Evolutionary conservation across 2,797 vertebrate species (phyloP), one percentile per base, ranked within the genome.

Genomic region (Poeciliopsis infans): DNA sequence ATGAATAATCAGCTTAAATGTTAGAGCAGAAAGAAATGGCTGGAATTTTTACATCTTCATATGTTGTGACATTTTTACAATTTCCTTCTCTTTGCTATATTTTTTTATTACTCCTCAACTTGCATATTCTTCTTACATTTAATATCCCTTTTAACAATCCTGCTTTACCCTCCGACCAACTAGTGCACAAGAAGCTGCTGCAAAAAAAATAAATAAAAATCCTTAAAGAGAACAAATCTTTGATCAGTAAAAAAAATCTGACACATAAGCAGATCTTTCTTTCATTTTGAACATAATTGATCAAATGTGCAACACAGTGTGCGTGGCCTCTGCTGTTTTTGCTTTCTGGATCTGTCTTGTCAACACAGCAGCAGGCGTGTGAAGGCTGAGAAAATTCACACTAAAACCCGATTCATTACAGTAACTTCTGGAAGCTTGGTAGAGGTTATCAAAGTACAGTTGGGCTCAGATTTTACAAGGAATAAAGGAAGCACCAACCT

Each of bases 221-320:
- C 36, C 49, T 53, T 75, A 74, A 57, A 82, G 77, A 41, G 66
- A 74, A 75, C 75, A 18, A 84, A 64, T 68, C 76, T 80, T 83
- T 84, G 85, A 88, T 88, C 86, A 72, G 66, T 3, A 3, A 33
- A 31, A 79, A 41, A 61, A 20, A 46, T 76, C 79, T 83, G 69
- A 70, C 74, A 53, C 75, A 83, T 74, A 81, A 66, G 80, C 51
- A 70, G 53, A 45, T 74, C 72, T 47, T 79, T 4, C 61, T 31
- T 7, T 46, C 79, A 76, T 76, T 71, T 83, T 72, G 45, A 71
- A 55, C 59, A 82, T 83, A 80, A 87, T 75, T 83, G 88, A 85
- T 85, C 45, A n/a, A 53, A 76, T 5, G 7, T 81, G 79, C 72
- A 79, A 15, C 71, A 66, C 70, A 25, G 78, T 39, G 64, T 45